Evolutionary conservation across 2,113 vertebrate genomes (phyloP).

Genomic region (Glareola pratincola): DNA sequence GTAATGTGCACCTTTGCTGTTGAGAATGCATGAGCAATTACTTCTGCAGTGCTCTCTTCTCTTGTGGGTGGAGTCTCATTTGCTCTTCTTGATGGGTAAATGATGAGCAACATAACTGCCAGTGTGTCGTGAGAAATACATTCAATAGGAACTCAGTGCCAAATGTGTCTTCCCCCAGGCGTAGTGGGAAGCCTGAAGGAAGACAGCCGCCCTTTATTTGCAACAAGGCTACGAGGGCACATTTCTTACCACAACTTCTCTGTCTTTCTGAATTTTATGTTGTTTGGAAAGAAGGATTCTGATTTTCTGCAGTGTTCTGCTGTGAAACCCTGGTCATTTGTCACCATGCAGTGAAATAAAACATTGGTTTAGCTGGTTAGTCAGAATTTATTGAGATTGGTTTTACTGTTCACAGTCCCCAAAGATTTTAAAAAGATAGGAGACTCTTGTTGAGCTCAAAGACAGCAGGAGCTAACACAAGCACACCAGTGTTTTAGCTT

Average conservation of each 20-base stretch:
- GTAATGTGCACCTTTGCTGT: not conserved
- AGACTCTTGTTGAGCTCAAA: not conserved
- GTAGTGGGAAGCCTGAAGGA: not conserved
- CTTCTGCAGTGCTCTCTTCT: not conserved
- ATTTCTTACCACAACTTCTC: not conserved
- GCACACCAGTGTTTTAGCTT: not conserved
- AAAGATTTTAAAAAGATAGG: not conserved
- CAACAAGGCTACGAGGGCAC: not conserved
- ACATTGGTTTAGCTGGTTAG: accelerated
- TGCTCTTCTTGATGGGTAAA: not conserved
- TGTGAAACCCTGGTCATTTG: not conserved
- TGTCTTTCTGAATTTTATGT: not conserved
- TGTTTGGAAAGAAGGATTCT: not conserved
- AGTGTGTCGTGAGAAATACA: not conserved
- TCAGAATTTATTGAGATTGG: not conserved
- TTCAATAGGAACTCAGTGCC: not conserved
- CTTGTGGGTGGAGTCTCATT: not conserved
- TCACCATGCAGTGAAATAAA: not conserved
- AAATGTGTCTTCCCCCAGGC: not conserved
- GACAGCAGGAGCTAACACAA: not conserved
- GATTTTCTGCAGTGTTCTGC: not conserved
- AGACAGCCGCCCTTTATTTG: not conserved
- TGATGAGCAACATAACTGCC: not conserved
- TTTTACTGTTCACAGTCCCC: not conserved
- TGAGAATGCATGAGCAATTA: not conserved